Evolutionary conservation across 2,113 vertebrate genomes (phyloP).

Genomic region (Camelus dromedarius): DNA sequence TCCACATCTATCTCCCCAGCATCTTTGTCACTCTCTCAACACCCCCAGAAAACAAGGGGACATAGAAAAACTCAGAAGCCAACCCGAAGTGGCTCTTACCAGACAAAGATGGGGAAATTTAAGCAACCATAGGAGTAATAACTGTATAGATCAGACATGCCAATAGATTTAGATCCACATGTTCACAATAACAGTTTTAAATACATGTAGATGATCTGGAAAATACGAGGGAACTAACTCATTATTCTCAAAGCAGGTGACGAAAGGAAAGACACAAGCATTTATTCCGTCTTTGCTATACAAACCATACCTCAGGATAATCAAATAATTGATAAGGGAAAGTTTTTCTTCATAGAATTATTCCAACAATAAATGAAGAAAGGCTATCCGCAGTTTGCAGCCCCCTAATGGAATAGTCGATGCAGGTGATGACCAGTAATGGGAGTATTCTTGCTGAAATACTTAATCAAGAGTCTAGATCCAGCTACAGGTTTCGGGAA

Average conservation of each 20-base stretch:
- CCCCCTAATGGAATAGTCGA: neutral
- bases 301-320: neutral
- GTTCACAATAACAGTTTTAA: neutral
- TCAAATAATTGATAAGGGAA: neutral
- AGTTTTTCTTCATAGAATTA: neutral
- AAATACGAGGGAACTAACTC: neutral
- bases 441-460: neutral
- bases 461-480: neutral
- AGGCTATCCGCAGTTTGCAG: neutral
- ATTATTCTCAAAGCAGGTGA: neutral
- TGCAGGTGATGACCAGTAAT: neutral
- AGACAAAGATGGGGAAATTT: neutral
- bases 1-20: rapidly evolving
- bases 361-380: neutral
- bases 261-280: too few relatives aligned
- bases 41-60: neutral
- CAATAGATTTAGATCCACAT: neutral
- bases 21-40: neutral
- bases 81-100: neutral
- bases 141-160: neutral
- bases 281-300: too few relatives aligned
- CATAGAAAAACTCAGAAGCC: neutral
- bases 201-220: neutral
- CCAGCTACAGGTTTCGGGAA: neutral
- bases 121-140: neutral